A percentile compares a stretch with the other conserved stretches of the same genome.
phyloP scores from a whole-genome alignment of 2,113 vertebrate species.

The Engraulis encrasicolus region DNA sequence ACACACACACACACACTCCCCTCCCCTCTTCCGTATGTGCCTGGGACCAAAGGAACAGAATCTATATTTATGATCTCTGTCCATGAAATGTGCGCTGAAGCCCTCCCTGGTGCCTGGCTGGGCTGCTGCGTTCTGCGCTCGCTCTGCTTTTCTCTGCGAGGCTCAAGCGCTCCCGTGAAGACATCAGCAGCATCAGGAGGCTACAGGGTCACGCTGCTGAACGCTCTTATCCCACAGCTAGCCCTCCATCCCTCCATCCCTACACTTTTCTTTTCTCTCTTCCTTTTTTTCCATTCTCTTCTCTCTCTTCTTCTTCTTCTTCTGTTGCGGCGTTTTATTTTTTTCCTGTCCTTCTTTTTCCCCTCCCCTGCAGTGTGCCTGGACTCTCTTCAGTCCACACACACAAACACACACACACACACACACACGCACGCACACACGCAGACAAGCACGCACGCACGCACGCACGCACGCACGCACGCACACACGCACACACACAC shows the following conservation, averaged over 20 bases:
- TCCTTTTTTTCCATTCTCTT: not conserved
- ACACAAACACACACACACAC: constrained; percentile 31
- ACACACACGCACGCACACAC: constrained; percentile 18
- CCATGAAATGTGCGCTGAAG: constrained; percentile 26
- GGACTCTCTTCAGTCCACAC: constrained; percentile 8
- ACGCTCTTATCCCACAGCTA: constrained; percentile 46
- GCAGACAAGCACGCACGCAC: constrained; percentile 31
- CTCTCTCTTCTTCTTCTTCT: constrained; percentile 48
- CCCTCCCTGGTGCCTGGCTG: not conserved
- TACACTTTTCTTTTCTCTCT: too few relatives aligned
- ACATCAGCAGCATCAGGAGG: constrained; percentile 38
- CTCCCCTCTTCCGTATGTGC: too few relatives aligned
- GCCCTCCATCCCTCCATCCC: not conserved
- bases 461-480: constrained; percentile 22
- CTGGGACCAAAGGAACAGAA: not conserved
- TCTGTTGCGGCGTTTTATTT: too few relatives aligned
- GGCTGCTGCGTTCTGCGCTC: too few relatives aligned
- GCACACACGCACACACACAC: not conserved
- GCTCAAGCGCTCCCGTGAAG: constrained; percentile 31
- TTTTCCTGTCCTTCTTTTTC: not conserved
- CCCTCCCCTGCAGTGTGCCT: not conserved
- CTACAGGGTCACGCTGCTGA: constrained; percentile 50
- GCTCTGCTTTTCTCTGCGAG: constrained; percentile 3
- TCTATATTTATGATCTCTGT: constrained; percentile 22
- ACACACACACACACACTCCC: too few relatives aligned